Conservation (phyloP, 2,113 vertebrate species). For the Ammospiza nelsoni region DNA sequence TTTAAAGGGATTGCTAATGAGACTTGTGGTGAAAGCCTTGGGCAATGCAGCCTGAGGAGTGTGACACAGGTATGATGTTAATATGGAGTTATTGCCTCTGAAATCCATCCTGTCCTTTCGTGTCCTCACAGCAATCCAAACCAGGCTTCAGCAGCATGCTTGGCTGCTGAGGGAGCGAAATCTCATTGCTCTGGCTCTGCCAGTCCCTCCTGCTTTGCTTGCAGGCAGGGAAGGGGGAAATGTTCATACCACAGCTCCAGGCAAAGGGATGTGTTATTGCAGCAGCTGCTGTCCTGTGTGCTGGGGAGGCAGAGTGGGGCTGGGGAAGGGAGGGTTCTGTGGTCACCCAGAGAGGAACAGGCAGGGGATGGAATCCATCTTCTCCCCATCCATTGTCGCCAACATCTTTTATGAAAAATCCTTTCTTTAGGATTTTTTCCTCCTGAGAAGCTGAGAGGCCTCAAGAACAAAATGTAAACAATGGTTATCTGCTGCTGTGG, state of each 20-base stretch:
- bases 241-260: background rate
- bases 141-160: background rate
- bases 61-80: background rate
- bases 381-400: accelerated
- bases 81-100: background rate
- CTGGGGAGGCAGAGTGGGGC: background rate
- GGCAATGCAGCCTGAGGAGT: background rate
- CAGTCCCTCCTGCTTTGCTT: background rate
- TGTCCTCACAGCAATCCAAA: background rate
- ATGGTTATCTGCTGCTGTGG: no score
- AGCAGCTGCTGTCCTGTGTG: background rate
- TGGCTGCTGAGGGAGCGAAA: background rate
- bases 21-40: conserved; percentile 21
- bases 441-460: no score
- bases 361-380: accelerated
- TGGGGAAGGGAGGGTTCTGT: background rate
- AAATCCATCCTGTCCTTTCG: background rate
- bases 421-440: no score
- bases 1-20: conserved; percentile 53
- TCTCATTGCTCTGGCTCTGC: background rate
- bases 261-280: background rate
- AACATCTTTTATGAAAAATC: no score
- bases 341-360: background rate
- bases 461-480: no score
- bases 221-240: background rate